phyloP scores from a whole-genome alignment of 2,113 vertebrate species.

The Cheilinus undulatus region DNA sequence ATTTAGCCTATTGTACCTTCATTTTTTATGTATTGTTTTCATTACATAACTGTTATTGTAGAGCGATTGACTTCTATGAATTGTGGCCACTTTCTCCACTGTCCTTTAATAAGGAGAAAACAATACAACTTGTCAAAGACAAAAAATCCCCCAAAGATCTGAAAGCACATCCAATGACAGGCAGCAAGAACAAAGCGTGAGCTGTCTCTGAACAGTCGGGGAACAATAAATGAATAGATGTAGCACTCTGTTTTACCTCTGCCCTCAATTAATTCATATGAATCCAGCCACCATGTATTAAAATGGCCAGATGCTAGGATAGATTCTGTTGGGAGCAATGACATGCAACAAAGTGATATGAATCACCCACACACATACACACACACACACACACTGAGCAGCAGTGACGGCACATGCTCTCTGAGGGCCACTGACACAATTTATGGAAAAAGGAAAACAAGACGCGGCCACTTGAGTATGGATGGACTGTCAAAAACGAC shows the following conservation, averaged over 20 bases:
- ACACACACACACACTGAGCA: conserved; percentile 26
- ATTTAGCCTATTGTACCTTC: conserved; percentile 33
- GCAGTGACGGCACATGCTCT: conserved; percentile 39
- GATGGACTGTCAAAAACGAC: conserved; percentile 46
- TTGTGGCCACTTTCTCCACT: conserved; percentile 64
- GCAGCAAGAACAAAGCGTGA: conserved; percentile 26
- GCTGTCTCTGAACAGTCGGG: conserved; percentile 56
- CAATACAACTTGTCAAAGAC: conserved; percentile 62
- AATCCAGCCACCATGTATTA: conserved; percentile 74
- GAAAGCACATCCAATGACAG: conserved; percentile 47
- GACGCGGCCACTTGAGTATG: conserved; percentile 46
- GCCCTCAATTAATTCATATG: conserved; percentile 76
- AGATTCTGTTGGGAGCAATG: conserved; percentile 80
- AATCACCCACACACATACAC: conserved; percentile 63
- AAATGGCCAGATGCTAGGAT: conserved; percentile 81
- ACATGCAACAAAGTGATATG: conserved; percentile 80
- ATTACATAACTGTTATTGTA: conserved; percentile 55
- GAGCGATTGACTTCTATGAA: conserved; percentile 46
- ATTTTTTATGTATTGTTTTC: conserved; percentile 55
- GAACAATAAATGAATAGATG: conserved; percentile 64
- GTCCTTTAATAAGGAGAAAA: conserved; percentile 55
- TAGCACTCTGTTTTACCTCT: conserved; percentile 66
- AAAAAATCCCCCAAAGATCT: conserved; percentile 46
- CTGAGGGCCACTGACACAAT: conserved; percentile 63
- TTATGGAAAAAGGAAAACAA: conserved; percentile 63